phyloP scores from a whole-genome alignment of 2,113 vertebrate species.

The Labrus mixtus region DNA sequence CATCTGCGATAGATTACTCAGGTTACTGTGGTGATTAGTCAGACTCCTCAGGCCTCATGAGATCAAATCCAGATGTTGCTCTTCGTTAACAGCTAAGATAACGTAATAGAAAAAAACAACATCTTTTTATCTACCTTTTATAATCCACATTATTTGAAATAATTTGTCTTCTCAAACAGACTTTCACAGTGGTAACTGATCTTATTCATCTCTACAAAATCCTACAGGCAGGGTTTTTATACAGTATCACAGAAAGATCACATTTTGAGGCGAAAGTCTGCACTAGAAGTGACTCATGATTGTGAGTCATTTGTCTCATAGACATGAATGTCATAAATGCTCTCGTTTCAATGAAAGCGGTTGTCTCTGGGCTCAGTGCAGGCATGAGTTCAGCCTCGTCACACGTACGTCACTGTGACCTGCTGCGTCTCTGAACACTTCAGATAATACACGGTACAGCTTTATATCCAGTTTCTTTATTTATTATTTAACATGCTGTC shows the following conservation, averaged over 20 bases:
- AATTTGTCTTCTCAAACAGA: not conserved
- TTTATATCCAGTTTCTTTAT: not conserved
- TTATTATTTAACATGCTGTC: not conserved
- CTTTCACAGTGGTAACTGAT: not conserved
- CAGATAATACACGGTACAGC: not conserved
- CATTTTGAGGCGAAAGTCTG: slow-evolving; percentile 17
- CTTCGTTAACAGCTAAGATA: slow-evolving; percentile 63
- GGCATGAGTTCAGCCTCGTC: not conserved
- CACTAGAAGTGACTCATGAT: slow-evolving; percentile 23
- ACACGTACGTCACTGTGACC: slow-evolving; percentile 29
- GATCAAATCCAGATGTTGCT: slow-evolving; percentile 78
- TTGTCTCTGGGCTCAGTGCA: slow-evolving; percentile 19
- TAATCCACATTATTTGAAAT: not conserved
- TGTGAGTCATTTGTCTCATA: slow-evolving; percentile 41
- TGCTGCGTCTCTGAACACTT: slow-evolving; percentile 7
- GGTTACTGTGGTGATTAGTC: slow-evolving; percentile 78
- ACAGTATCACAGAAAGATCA: slow-evolving; percentile 15
- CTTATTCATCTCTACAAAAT: not conserved
- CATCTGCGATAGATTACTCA: slow-evolving; percentile 83
- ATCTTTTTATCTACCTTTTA: not conserved
- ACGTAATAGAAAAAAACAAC: slow-evolving; percentile 22
- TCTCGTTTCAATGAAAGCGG: slow-evolving; percentile 38
- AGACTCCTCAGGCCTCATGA: slow-evolving; percentile 67
- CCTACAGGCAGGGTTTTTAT: not conserved
- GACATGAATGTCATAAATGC: slow-evolving; percentile 41